Conservation (phyloP, 2,113 vertebrate species). For the Dicentrarchus labrax region DNA sequence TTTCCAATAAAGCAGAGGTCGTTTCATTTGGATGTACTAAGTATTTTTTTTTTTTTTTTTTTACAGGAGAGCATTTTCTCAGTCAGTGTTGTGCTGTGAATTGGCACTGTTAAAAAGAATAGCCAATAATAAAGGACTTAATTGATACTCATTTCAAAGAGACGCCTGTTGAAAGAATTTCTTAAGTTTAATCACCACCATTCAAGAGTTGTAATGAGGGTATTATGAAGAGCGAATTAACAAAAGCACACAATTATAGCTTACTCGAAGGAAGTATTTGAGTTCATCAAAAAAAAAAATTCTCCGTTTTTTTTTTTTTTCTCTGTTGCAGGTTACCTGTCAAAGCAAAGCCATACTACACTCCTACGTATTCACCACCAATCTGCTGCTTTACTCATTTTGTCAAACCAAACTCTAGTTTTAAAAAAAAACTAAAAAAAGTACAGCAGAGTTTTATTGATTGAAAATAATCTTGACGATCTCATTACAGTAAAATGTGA, state of each 20-base stretch:
- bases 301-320: slow-evolving; percentile 30
- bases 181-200: slow-evolving; percentile 77
- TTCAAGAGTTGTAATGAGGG: slow-evolving; percentile 79
- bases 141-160: slow-evolving; percentile 83
- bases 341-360: slow-evolving; percentile 46
- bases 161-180: slow-evolving; percentile 78
- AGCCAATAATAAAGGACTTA: slow-evolving; percentile 77
- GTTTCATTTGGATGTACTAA: slow-evolving; percentile 51
- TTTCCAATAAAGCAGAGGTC: slow-evolving; percentile 59
- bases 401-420: slow-evolving; percentile 41
- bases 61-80: slow-evolving; percentile 51
- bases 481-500: slow-evolving; percentile 69
- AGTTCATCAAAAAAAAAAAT: slow-evolving; percentile 40
- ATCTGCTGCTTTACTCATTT: slow-evolving; percentile 50
- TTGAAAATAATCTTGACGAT: slow-evolving; percentile 61
- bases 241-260: slow-evolving; percentile 76
- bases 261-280: slow-evolving; percentile 62
- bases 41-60: slow-evolving; percentile 31
- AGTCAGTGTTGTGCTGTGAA: slow-evolving; percentile 48
- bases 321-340: slow-evolving; percentile 66
- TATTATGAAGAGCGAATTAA: slow-evolving; percentile 78
- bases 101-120: slow-evolving; percentile 75
- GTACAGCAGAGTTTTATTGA: slow-evolving; percentile 54
- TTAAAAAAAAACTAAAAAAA: background rate
- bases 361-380: slow-evolving; percentile 47